Evolutionary conservation across 2,888 invertebrate genomes (phyloP).

Genomic region (Drosophila suboccidentalis): DNA sequence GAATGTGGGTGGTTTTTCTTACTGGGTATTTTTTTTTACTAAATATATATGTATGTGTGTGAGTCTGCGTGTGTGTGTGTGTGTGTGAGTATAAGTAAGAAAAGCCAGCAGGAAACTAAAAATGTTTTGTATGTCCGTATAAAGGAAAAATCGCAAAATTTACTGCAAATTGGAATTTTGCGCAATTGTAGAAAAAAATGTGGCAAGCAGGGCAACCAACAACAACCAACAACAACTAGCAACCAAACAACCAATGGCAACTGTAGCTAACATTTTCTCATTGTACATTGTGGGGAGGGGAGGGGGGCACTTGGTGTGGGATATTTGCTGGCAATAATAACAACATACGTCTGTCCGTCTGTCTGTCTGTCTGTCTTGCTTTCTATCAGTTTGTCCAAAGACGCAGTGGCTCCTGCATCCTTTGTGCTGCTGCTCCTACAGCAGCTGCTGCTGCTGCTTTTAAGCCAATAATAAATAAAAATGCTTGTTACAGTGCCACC

Average conservation of each 20-base stretch:
- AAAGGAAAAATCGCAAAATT: constrained; percentile 84
- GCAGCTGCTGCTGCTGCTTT: constrained; percentile 38
- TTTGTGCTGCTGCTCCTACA: constrained; percentile 51
- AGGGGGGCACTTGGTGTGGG: not conserved
- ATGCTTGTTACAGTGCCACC: constrained; percentile 70
- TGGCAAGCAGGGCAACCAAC: constrained; percentile 15
- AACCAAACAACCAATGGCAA: constrained; percentile 43
- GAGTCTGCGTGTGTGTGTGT: constrained; percentile 27
- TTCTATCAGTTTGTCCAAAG: constrained; percentile 31
- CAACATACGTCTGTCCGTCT: constrained; percentile 58
- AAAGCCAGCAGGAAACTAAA: constrained; percentile 81
- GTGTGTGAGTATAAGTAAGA: constrained; percentile 43
- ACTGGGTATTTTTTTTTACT: constrained; percentile 6
- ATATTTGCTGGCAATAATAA: constrained; percentile 67
- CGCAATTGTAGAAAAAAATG: constrained; percentile 79
- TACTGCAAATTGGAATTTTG: constrained; percentile 85
- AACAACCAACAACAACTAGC: constrained; percentile 9
- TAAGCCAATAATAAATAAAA: constrained; percentile 83
- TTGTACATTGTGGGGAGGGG: not conserved
- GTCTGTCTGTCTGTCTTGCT: constrained; percentile 20
- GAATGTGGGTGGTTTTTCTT: constrained; percentile 43
- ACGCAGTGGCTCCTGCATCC: constrained; percentile 61
- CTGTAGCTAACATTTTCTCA: constrained; percentile 51
- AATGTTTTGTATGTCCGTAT: constrained; percentile 82
- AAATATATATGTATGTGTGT: not conserved